Conservation (phyloP, 2,888 invertebrate genomes). For the Lycia hirtaria region DNA sequence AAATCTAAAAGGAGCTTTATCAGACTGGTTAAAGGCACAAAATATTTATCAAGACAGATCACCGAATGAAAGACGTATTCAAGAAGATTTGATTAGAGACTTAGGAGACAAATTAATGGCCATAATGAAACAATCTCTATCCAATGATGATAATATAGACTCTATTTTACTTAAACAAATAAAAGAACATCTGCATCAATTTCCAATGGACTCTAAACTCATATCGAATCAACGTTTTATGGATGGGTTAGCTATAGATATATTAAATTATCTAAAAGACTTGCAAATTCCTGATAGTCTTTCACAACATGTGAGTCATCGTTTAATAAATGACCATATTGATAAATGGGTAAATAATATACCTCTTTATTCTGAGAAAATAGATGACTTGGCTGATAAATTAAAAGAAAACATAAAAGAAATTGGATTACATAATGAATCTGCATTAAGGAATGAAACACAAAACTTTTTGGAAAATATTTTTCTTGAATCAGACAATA, state of each 20-base stretch:
- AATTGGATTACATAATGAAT: constrained; percentile 12
- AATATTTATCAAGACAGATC: constrained; percentile 37
- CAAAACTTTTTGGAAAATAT: constrained; percentile 28
- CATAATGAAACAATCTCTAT: constrained; percentile 25
- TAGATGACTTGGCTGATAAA: neutral
- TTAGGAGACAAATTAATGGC: constrained; percentile 38
- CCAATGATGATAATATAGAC: constrained; percentile 26
- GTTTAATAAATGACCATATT: neutral
- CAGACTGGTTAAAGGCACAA: constrained; percentile 45
- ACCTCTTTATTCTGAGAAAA: constrained; percentile 7
- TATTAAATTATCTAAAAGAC: constrained; percentile 42
- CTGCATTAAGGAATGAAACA: constrained; percentile 25
- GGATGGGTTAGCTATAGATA: constrained; percentile 29
- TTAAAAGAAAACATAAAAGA: constrained; percentile 15
- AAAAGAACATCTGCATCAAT: constrained; percentile 38
- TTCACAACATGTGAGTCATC: constrained; percentile 20
- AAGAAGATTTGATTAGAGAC: constrained; percentile 38
- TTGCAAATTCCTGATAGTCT: constrained; percentile 43
- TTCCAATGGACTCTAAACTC: constrained; percentile 34
- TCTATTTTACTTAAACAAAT: constrained; percentile 40
- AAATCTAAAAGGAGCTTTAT: constrained; percentile 42
- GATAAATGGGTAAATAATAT: constrained; percentile 10
- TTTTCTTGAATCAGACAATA: constrained; percentile 38
- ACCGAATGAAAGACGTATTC: constrained; percentile 33
- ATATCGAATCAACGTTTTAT: constrained; percentile 33